Evolutionary conservation across 2,797 vertebrate genomes (phyloP).

Genomic region (Xiphophorus birchmanni): DNA sequence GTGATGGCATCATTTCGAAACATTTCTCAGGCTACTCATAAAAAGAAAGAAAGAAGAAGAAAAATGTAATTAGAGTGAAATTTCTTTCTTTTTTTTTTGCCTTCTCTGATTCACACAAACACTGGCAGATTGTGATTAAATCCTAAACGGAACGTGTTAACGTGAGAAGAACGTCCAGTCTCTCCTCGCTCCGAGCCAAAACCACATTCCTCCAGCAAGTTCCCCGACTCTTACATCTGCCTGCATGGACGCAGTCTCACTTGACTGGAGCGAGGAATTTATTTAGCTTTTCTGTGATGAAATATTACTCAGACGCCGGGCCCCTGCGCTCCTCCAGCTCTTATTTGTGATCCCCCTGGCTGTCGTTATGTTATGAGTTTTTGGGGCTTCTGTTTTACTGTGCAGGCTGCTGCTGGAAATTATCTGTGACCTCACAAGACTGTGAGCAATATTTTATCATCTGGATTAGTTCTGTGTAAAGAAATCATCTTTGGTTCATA

Average conservation of each 20-base stretch:
- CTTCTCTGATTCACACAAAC: slow-evolving; percentile 2
- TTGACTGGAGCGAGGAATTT: slow-evolving; percentile 78
- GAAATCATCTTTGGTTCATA: not conserved
- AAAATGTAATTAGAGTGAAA: not conserved
- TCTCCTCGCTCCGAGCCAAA: slow-evolving; percentile 68
- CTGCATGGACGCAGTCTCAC: slow-evolving; percentile 80
- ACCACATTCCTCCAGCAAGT: slow-evolving; percentile 80
- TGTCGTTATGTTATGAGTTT: slow-evolving; percentile 72
- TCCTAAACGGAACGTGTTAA: slow-evolving; percentile 75
- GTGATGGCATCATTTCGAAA: slow-evolving; percentile 26
- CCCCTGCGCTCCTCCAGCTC: slow-evolving; percentile 61
- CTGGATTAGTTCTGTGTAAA: slow-evolving; percentile 18
- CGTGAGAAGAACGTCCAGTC: slow-evolving; percentile 70
- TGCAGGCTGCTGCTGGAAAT: slow-evolving; percentile 31
- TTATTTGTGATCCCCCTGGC: slow-evolving; percentile 73
- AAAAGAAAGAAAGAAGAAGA: not conserved
- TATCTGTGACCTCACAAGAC: slow-evolving; percentile 34
- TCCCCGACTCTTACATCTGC: slow-evolving; percentile 84
- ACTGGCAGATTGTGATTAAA: slow-evolving; percentile 32
- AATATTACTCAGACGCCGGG: slow-evolving; percentile 79
- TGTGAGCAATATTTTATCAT: slow-evolving; percentile 19
- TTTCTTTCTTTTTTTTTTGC: not conserved
- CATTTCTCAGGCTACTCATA: not conserved
- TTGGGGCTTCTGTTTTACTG: slow-evolving; percentile 76
- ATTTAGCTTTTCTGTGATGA: slow-evolving; percentile 81